phyloP scores from a whole-genome alignment of 2,888 invertebrate species.

The Paralinhomoeus sp. region DNA sequence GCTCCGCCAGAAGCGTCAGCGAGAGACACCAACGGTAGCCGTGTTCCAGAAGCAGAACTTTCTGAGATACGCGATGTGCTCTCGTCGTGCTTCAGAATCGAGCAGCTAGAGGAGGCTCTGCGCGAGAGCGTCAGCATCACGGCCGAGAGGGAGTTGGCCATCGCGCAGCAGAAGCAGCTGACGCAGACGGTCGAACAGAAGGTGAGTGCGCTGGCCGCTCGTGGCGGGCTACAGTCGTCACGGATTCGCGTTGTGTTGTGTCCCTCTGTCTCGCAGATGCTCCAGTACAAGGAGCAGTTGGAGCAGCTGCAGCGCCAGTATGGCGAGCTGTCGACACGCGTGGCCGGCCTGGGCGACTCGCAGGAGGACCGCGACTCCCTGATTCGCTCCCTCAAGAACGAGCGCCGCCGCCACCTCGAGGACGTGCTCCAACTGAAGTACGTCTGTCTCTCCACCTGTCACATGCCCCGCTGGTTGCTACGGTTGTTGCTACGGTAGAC shows the following conservation, averaged over 20 bases:
- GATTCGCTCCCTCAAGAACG: constrained; percentile 38
- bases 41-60: no score
- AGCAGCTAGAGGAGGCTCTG: constrained; percentile 58
- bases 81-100: constrained; percentile 32
- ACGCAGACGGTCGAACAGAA: background rate
- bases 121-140: constrained; percentile 45
- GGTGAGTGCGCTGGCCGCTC: background rate
- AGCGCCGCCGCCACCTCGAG: constrained; percentile 44
- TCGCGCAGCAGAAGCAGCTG: constrained; percentile 30
- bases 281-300: constrained; percentile 34
- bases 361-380: constrained; percentile 39
- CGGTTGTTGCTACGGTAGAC: constrained; percentile 15
- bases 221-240: no score
- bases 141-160: constrained; percentile 33
- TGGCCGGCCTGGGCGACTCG: constrained; percentile 33
- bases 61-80: background rate
- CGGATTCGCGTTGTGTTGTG: no score
- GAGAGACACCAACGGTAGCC: no score
- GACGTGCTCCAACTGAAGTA: constrained; percentile 59
- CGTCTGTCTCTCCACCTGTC: constrained; percentile 20
- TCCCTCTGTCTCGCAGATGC: no score
- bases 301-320: constrained; percentile 47
- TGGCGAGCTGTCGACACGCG: constrained; percentile 41
- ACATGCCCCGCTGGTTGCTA: no score
- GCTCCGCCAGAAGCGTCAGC: no score